phyloP scores from a whole-genome alignment of 2,113 vertebrate genomes.

The Cyprinodon brontotheroides region DNA sequence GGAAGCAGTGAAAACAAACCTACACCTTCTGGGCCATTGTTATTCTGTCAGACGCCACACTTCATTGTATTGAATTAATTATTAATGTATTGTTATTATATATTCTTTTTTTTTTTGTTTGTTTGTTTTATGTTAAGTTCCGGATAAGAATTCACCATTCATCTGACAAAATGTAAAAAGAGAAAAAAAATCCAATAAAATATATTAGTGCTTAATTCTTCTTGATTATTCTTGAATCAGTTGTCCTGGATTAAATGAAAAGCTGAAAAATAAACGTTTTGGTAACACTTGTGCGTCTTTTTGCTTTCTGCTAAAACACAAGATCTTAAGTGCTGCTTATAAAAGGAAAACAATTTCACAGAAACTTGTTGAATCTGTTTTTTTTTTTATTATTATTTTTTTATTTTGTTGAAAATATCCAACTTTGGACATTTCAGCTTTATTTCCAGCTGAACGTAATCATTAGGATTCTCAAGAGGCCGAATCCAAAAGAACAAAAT shows the following conservation, averaged over 20 bases:
- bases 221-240: constrained; percentile 81
- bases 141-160: constrained; percentile 65
- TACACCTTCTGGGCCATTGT: constrained; percentile 69
- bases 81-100: constrained; percentile 82
- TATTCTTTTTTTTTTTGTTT: constrained; percentile 69
- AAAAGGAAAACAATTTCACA: neutral
- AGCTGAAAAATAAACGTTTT: constrained; percentile 81
- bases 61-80: constrained; percentile 81
- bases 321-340: neutral
- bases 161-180: constrained; percentile 73
- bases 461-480: neutral
- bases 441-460: neutral
- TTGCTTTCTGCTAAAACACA: neutral
- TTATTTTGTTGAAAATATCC: neutral
- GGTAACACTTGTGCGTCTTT: constrained; percentile 62
- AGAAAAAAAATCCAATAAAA: constrained; percentile 60
- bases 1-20: constrained; percentile 67
- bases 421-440: neutral
- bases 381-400: too few species aligned
- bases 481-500: neutral
- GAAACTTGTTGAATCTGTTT: too few species aligned
- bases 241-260: constrained; percentile 76
- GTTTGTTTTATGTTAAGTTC: constrained; percentile 76
- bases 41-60: constrained; percentile 73
- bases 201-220: constrained; percentile 79